A percentile compares a stretch with the other conserved stretches of the same genome.
Evolutionary conservation across 2,888 invertebrate species (phyloP).

Genomic region (Dromius quadrimaculatus): DNA sequence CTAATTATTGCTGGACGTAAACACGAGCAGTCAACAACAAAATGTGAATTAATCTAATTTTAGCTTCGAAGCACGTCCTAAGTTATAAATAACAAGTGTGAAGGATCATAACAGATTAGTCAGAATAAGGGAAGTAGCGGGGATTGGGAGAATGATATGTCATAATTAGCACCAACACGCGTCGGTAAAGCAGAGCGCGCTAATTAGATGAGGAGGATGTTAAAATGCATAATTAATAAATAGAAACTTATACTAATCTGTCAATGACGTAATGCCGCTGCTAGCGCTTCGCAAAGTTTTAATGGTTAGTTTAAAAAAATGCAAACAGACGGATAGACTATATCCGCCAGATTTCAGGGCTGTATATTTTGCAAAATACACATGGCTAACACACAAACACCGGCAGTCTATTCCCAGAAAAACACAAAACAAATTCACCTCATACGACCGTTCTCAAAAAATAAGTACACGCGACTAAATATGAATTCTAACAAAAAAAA

Average conservation of each 20-base stretch:
- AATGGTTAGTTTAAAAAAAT: too few relatives aligned
- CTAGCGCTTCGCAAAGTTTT: too few relatives aligned
- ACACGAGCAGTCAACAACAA: not conserved
- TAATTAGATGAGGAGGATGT: constrained; percentile 30
- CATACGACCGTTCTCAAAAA: not conserved
- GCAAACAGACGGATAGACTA: constrained; percentile 28
- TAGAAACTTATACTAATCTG: too few relatives aligned
- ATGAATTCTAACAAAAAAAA: too few relatives aligned
- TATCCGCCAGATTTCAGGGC: constrained; percentile 40
- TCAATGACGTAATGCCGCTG: too few relatives aligned
- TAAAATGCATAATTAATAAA: too few relatives aligned
- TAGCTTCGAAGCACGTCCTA: constrained; percentile 7
- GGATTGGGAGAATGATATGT: constrained; percentile 22
- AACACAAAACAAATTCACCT: constrained; percentile 26
- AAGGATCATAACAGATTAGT: not conserved
- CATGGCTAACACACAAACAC: constrained; percentile 31
- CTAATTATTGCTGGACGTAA: not conserved
- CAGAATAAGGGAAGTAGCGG: not conserved
- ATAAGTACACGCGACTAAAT: constrained; percentile 3
- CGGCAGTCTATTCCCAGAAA: constrained; percentile 22
- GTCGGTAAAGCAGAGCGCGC: not conserved
- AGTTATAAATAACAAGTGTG: constrained; percentile 2
- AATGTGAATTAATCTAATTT: constrained; percentile 35
- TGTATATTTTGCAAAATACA: constrained; percentile 30
- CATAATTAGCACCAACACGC: constrained; percentile 35